A percentile compares a stretch with the other conserved stretches of the same genome.
Conservation (phyloP, 2,797 vertebrate species). For the Geotrypetes seraphini region DNA sequence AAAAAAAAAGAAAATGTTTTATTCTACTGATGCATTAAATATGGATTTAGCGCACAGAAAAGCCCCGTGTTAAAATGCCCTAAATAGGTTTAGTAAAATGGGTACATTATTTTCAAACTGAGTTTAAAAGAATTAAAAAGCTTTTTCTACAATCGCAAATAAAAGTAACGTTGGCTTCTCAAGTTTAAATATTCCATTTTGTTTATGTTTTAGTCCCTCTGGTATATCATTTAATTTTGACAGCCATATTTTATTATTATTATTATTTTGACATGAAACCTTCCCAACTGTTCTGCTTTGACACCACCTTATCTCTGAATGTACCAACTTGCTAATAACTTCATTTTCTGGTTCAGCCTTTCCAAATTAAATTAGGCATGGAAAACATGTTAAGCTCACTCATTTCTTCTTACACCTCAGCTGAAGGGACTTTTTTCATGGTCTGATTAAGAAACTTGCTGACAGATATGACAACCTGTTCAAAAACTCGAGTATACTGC, state of each 20-base stretch:
- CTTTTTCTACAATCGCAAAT: too few relatives aligned
- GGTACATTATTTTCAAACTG: conserved; percentile 3
- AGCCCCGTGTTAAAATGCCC: too few relatives aligned
- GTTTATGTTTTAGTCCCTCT: conserved; percentile 27
- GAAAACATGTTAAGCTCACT: conserved; percentile 55
- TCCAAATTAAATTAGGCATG: conserved; percentile 67
- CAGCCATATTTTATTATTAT: conserved; percentile 50
- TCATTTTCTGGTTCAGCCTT: conserved; percentile 71
- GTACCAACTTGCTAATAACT: conserved; percentile 67
- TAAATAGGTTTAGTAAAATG: too few relatives aligned
- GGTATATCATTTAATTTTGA: conserved; percentile 55
- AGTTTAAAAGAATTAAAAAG: background rate
- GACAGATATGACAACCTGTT: conserved; percentile 57
- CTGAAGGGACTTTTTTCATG: conserved; percentile 55
- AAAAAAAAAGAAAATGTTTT: too few relatives aligned
- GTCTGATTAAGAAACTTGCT: conserved; percentile 51
- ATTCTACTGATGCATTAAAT: too few relatives aligned
- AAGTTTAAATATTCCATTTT: conserved; percentile 31
- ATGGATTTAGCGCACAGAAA: too few relatives aligned
- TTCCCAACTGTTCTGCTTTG: conserved; percentile 52
- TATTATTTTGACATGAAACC: conserved; percentile 68
- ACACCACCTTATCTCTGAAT: conserved; percentile 44
- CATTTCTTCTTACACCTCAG: conserved; percentile 58
- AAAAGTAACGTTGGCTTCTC: background rate
- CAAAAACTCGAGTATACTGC: conserved; percentile 50